phyloP scores from a whole-genome alignment of 30 jellyfish, hydroid and myxozoan species.

The Hydractinia symbiolongicarpus region DNA sequence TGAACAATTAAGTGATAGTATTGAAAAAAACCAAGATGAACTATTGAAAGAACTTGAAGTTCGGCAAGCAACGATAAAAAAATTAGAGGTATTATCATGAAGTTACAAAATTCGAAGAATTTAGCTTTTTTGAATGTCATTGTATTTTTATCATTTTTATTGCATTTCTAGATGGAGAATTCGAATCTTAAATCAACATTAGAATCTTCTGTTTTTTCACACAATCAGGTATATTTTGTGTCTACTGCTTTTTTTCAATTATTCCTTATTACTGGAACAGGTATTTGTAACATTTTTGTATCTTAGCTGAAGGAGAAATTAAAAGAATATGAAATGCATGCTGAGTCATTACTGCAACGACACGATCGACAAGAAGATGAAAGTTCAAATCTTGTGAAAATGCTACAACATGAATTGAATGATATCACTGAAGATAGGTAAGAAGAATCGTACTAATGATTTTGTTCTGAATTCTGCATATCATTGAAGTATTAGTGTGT shows the following conservation, averaged over 20 bases:
- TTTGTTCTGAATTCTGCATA: no score
- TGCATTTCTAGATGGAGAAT: not conserved
- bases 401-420: not conserved
- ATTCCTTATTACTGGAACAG: not conserved
- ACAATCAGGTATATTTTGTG: not conserved
- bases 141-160: not conserved
- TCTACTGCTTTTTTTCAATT: not conserved
- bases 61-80: no score
- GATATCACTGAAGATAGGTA: conserved; percentile 5
- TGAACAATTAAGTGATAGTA: no score
- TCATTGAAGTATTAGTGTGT: no score
- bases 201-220: not conserved
- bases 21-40: no score
- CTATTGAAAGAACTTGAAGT: no score
- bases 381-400: conserved; percentile 9
- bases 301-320: not conserved
- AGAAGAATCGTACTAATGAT: not conserved
- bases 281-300: not conserved
- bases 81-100: no score
- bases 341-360: not conserved
- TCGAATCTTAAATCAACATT: no score
- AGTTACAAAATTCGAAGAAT: no score
- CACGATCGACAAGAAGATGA: conserved; percentile 18
- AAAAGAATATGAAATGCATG: not conserved
- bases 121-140: no score